These are phyloP conservation scores for Neoseiulus cucumeris DNA, from an alignment of 1,140 invertebrate genomes.

Conservation along the genomic window DNA sequence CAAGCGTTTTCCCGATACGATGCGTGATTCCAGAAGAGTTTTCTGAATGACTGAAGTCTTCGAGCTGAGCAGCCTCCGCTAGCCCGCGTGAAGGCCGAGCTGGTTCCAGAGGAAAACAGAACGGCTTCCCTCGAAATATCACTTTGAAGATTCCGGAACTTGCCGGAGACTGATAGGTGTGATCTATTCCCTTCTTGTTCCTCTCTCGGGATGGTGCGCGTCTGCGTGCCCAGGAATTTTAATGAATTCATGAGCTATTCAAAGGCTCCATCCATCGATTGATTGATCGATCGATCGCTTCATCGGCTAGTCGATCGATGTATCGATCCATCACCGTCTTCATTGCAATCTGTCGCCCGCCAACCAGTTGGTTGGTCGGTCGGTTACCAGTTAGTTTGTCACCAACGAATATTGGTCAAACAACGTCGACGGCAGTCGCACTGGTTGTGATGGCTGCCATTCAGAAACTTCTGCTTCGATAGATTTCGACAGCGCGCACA, in stretches of 20 bases:
- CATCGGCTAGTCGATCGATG: not conserved
- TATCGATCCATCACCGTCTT: not conserved
- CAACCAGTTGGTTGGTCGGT: not conserved
- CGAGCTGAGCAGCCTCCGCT: no score
- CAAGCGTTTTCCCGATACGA: not conserved
- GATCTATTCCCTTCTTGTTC: not conserved
- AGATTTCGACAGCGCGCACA: no score
- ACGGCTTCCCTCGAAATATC: no score
- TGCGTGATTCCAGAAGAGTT: not conserved
- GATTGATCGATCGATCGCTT: not conserved
- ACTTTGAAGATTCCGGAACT: no score
- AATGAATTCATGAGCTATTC: not conserved
- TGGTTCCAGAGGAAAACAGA: not conserved
- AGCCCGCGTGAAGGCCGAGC: no score
- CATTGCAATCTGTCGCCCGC: not conserved
- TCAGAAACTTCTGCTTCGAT: no score
- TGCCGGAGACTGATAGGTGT: no score
- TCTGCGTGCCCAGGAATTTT: not conserved
- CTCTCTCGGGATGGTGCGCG: not conserved
- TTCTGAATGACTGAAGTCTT: no score
- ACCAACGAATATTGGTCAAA: no score
- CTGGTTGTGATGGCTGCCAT: not conserved
- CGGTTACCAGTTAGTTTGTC: not conserved
- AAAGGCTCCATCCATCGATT: not conserved
- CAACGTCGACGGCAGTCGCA: not conserved